Evolutionary conservation across 2,113 vertebrate genomes (phyloP), one percentile per base, ranked within the genome.

Genomic region (Herpetotheres cachinnans): DNA sequence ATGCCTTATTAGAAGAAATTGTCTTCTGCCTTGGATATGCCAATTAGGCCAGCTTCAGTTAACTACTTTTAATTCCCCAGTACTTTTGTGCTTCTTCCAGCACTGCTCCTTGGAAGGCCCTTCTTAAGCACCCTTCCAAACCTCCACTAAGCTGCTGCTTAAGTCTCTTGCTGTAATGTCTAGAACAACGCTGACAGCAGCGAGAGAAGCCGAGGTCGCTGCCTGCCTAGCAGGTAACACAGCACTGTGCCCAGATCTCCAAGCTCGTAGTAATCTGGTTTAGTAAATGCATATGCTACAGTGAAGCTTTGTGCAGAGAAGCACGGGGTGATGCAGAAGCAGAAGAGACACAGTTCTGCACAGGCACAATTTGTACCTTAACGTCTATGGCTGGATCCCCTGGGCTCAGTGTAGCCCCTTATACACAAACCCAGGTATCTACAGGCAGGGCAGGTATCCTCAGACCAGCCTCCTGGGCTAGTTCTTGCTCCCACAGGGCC

Each of bases 181-280:
- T 27, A 50, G 5, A 18, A 1, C 27, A 38, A 21, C 0, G 14
- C 2, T 29, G 56, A 26, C 18, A 58, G 49, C 1, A 0, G 21
- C 15, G 21, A 32, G 29, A 56, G 42, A 5, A 62, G 3, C 16
- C 13, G n/a, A 2, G 2, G 52, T 10, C 9, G 24, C 13, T 25
- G 42, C 22, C 25, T 40, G n/a, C 38, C 66, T 15, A 12, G 47
- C 34, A 54, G 0, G 1, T 4, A 20, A 20, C 5, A 4, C 55
- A 25, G 44, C 1, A 2, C 79, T 18, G 6, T 10, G 20, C 30
- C 30, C 74, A 49, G 10, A 7, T 55, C 81, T 56, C 27, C 32
- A 30, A 15, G 24, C 32, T 52, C 11, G 1, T 2, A n/a, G 13
- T 30, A 38, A 61, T 30, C 38, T 71, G 17, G 14, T 59, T 55